phyloP scores from a whole-genome alignment of 2,888 invertebrate species.

The Notodonta dromedarius region DNA sequence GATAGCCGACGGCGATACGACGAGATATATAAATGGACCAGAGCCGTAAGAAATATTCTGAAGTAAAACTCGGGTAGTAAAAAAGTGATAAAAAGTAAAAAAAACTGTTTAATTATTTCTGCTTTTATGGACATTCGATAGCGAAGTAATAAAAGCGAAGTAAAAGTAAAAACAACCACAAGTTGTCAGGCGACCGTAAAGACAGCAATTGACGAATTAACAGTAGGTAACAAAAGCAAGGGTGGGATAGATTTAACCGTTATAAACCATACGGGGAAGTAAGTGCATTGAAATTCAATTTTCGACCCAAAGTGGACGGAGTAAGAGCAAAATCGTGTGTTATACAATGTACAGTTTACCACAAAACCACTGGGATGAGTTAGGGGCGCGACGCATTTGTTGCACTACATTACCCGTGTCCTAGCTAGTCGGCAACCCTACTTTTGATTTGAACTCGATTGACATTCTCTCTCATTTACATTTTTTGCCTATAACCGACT shows the following conservation, averaged over 20 bases:
- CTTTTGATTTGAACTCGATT: constrained; percentile 65
- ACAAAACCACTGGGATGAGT: constrained; percentile 48
- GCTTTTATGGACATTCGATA: constrained; percentile 8
- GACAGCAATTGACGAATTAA: constrained; percentile 56
- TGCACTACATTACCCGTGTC: constrained; percentile 66
- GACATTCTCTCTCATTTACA: constrained; percentile 76
- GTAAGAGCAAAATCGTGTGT: constrained; percentile 21
- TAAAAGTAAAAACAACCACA: constrained; percentile 55
- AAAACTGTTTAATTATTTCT: constrained; percentile 9
- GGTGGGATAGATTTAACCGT: constrained; percentile 28
- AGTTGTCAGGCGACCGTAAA: constrained; percentile 51
- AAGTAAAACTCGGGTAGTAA: constrained; percentile 11
- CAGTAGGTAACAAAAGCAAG: constrained; percentile 27
- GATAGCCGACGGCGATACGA: constrained; percentile 33
- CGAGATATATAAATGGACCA: constrained; percentile 22
- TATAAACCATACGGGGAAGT: constrained; percentile 16
- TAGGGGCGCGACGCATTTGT: constrained; percentile 57
- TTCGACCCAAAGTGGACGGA: constrained; percentile 24
- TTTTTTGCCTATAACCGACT: constrained; percentile 71
- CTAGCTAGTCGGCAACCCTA: constrained; percentile 52
- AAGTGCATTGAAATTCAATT: constrained; percentile 32
- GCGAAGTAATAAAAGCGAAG: constrained; percentile 52
- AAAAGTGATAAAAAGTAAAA: constrained; percentile 8
- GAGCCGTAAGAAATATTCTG: constrained; percentile 18
- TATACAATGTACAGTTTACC: constrained; percentile 18